Percentiles rank a stretch among this genome's conserved stretches.
phyloP scores from a whole-genome alignment of 1,140 invertebrate genomes.

The Temnothorax curvispinosus region DNA sequence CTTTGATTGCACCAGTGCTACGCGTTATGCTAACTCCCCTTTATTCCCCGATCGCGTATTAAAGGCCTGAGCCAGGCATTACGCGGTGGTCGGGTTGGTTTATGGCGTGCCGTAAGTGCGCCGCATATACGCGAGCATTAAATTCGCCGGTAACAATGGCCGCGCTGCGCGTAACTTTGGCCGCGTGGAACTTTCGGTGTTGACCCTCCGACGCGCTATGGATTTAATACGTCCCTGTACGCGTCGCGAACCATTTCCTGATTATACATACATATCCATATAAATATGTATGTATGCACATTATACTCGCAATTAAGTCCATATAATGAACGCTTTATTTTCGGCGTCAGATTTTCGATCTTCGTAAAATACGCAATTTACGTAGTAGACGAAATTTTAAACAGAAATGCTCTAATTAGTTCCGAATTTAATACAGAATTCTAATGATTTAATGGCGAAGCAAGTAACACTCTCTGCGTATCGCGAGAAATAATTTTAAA shows the following conservation, averaged over 20 bases:
- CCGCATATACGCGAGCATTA: conserved; percentile 46
- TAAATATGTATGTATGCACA: not conserved
- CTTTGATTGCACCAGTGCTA: conserved; percentile 38
- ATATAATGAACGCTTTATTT: not conserved
- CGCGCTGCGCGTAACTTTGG: conserved; percentile 23
- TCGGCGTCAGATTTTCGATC: too few species aligned
- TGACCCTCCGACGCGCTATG: not conserved
- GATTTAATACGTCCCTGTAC: not conserved
- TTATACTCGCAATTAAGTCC: not conserved
- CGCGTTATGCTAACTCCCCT: conserved; percentile 58
- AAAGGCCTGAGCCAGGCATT: conserved; percentile 58
- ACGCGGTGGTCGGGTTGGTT: conserved; percentile 65
- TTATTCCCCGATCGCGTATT: conserved; percentile 63
- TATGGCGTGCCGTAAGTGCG: conserved; percentile 59
- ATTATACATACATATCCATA: not conserved
- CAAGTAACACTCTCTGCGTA: not conserved
- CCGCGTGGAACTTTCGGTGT: conserved; percentile 19
- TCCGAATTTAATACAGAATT: not conserved
- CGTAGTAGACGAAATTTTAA: too few species aligned
- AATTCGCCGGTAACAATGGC: conserved; percentile 25
- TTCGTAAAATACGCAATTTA: not conserved
- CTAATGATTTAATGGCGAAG: not conserved
- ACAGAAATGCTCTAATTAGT: not conserved
- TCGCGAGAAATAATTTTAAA: not conserved
- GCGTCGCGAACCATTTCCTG: not conserved